Base-by-base conservation (phyloP, 1,140 invertebrate genomes). In the Bombus impatiens region DNA sequence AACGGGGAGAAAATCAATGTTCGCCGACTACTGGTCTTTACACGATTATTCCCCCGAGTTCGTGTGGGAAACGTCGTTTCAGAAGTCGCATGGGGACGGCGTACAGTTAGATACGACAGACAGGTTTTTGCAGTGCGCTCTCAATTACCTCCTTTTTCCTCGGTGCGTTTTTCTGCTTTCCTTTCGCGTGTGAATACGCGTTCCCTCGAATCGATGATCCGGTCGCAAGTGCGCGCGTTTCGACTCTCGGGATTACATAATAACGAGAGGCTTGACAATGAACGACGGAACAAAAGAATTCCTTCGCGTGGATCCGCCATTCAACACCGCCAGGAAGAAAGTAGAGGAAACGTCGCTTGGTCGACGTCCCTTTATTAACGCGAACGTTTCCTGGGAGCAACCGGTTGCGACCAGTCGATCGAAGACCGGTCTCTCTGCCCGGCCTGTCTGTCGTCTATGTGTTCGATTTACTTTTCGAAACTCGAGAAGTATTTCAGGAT, bases 211-310 rank as follows among this genome's bases (percentile, higher is more conserved):
- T 90, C 77, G 88, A 87, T 78, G 87, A 82, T 70, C 86, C 40
- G 78, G 72, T 78, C 78, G 62, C 65, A 78, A 77, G 78, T 37
- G 78, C 35, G 18, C 75, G 81, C 89, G 44, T 82, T 62, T 82
- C 79, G 47, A 47, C 53, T 74, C 71, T 65, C n/a, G 76, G 65
- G 65, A 86, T 90, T 90, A 84, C 81, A 67, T 90, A 90, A 90
- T 78, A 88, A 84, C 86, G 57, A 42, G 79, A n/a, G 28, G 59
- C 59, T 75, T 88, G 83, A 76, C 91, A 84, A 91, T 87, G 89
- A 92, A 86, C 78, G 91, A 86, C 81, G 76, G 91, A 86, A 91
- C 91, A 92, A 92, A 92, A 86, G 89, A 92, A 89, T 92, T 88
- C 89, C 78, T 86, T 88, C 86, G 89, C 88, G 91, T 77, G 86